Percentiles rank a stretch among this genome's conserved stretches.
phyloP scores from a whole-genome alignment of 2,113 vertebrate genomes.

The Sinosuthora webbiana region DNA sequence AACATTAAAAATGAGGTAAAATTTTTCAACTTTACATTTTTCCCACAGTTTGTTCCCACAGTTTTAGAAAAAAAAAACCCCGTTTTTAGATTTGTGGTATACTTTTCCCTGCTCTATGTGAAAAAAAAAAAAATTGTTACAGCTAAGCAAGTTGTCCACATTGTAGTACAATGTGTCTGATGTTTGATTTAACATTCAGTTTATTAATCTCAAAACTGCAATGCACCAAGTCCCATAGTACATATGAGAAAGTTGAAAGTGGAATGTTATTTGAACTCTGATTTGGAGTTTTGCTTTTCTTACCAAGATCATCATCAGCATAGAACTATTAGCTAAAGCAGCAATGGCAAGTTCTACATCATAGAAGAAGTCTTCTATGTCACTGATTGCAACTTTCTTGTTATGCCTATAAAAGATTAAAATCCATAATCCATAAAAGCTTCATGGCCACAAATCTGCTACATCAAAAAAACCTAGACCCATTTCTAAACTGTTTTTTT shows the following conservation, averaged over 20 bases:
- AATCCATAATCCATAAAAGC: background rate
- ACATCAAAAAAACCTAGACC: background rate
- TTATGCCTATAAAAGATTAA: background rate
- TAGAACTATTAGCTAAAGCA: background rate
- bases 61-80: background rate
- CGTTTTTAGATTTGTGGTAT: background rate
- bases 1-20: background rate
- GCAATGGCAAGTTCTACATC: background rate
- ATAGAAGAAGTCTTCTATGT: background rate
- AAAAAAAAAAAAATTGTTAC: background rate
- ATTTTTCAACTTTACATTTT: background rate
- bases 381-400: background rate
- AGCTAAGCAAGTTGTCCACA: background rate
- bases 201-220: background rate
- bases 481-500: background rate
- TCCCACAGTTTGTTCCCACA: background rate
- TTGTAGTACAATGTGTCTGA: background rate
- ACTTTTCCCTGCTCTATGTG: background rate
- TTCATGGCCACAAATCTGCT: background rate
- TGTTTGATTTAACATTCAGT: background rate
- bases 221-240: rapidly evolving
- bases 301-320: background rate
- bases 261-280: background rate
- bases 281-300: background rate
- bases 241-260: background rate